Conservation (phyloP, 1,140 invertebrate genomes). For the Coboldia fuscipes region DNA sequence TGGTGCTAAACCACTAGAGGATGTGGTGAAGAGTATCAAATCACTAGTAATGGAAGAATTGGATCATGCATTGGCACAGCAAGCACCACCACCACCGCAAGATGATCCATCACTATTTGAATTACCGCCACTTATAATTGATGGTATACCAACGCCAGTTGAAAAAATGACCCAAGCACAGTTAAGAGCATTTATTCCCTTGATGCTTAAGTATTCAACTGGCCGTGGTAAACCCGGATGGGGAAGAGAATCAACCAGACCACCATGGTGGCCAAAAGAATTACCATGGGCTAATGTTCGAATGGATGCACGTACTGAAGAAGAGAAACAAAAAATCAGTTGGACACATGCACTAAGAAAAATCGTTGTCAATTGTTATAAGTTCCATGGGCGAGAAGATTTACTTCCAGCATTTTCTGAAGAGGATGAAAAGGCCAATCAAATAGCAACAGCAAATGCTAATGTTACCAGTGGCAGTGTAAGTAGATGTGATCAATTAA, state of each 20-base stretch:
- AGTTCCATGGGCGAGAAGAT: conserved; percentile 91
- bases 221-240: conserved; percentile 90
- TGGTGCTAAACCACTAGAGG: conserved; percentile 89
- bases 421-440: conserved; percentile 58
- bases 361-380: conserved; percentile 97
- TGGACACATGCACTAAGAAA: conserved; percentile 95
- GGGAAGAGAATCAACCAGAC: conserved; percentile 86
- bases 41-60: conserved; percentile 86
- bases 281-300: conserved; percentile 94
- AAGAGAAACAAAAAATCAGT: conserved; percentile 95
- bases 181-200: conserved; percentile 84
- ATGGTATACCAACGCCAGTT: conserved; percentile 92
- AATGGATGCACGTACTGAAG: conserved; percentile 88
- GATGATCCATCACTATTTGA: conserved; percentile 88
- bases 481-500: too few relatives aligned
- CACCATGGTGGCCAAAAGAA: conserved; percentile 94
- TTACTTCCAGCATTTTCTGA: conserved; percentile 84
- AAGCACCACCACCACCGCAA: conserved; percentile 76
- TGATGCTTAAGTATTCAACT: conserved; percentile 96
- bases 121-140: conserved; percentile 85
- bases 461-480: conserved; percentile 13
- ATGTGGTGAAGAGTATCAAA: conserved; percentile 80
- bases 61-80: conserved; percentile 77
- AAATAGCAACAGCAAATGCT: conserved; percentile 22
- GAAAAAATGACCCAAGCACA: conserved; percentile 99